phyloP scores from a whole-genome alignment of 2,888 invertebrate species.

The Gerris lacustris region DNA sequence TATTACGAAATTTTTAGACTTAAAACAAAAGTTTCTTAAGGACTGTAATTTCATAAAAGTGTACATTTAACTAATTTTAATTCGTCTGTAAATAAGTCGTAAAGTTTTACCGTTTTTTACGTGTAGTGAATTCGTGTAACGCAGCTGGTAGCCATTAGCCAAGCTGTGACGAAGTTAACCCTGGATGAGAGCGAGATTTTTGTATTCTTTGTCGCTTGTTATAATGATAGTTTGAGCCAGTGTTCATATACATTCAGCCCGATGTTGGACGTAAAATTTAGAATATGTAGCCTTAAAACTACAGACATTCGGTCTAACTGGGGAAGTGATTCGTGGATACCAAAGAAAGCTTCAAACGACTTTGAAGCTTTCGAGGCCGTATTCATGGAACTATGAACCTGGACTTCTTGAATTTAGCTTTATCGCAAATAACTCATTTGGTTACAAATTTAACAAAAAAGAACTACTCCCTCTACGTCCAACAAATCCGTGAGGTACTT shows the following conservation, averaged over 20 bases:
- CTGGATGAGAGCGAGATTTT: not conserved
- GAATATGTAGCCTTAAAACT: slow-evolving; percentile 41
- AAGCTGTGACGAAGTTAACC: not conserved
- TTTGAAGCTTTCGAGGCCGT: slow-evolving; percentile 91
- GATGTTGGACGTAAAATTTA: slow-evolving; percentile 42
- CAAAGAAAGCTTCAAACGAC: slow-evolving; percentile 82
- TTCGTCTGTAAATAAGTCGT: not conserved
- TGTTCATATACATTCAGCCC: slow-evolving; percentile 37
- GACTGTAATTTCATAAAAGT: not conserved
- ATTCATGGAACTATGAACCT: slow-evolving; percentile 96
- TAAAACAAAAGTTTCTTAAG: not conserved
- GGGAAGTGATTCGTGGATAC: slow-evolving; percentile 55
- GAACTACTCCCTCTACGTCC: slow-evolving; percentile 81
- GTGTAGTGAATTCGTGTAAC: not conserved
- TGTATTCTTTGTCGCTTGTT: slow-evolving; percentile 15
- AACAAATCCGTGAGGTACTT: slow-evolving; percentile 73
- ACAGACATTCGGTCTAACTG: slow-evolving; percentile 38
- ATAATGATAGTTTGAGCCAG: slow-evolving; percentile 30
- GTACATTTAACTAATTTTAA: not conserved
- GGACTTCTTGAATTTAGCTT: slow-evolving; percentile 96
- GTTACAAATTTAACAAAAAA: slow-evolving; percentile 91
- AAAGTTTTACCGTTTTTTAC: not conserved
- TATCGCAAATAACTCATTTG: slow-evolving; percentile 96
- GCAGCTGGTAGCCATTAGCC: slow-evolving; percentile 1
- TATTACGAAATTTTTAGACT: not conserved